Evolutionary conservation across 2,113 vertebrate species (phyloP), one percentile per base, ranked within the genome.

Genomic region (Solea solea): DNA sequence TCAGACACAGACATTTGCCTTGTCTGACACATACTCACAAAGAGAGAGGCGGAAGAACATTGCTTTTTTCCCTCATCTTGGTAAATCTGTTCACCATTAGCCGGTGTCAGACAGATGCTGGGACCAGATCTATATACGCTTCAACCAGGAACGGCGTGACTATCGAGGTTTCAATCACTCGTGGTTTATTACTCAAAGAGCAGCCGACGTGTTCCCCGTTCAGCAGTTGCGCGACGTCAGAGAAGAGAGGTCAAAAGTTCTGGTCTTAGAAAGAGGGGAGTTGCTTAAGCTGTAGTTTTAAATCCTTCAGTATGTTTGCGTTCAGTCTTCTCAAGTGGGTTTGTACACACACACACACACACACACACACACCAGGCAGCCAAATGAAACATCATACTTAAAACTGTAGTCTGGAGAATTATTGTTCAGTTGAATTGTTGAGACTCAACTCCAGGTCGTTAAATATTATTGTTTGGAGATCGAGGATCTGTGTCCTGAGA

Each of bases 1-100:
- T 91, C 78, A 81, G 81, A 84, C 78, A 75, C 80, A 88, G 87
- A 84, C 70, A 11, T 82, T 86, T 53, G 52, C 72, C 0, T 59
- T 55, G 64, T 65, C 83, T 65, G 56, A 77, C 77, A 77, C 80
- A 69, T 69, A 62, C 58, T 65, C 81, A 67, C 64, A 73, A 74
- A 0, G 9, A 14, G 59, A 72, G 49, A n/a, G 16, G 59, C n/a
- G 21, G 48, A 51, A 59, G 56, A 77, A 25, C 85, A 89, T 83
- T 89, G 85, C 66, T 80, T 74, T 70, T 80, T 77, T 76, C 60
- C 14, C 41, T 59, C 78, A 69, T 88, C 74, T 72, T 42, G 62
- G 72, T 79, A 71, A 82, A 86, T 88, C 85, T 90, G 91, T 83
- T 88, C 59, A 76, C 74, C 63, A 89, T 93, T 90, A 92, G 34